Evolutionary conservation across 2,888 invertebrate species (phyloP), one percentile per base, ranked within the genome.

Genomic region (Ophioninae sp.): DNA sequence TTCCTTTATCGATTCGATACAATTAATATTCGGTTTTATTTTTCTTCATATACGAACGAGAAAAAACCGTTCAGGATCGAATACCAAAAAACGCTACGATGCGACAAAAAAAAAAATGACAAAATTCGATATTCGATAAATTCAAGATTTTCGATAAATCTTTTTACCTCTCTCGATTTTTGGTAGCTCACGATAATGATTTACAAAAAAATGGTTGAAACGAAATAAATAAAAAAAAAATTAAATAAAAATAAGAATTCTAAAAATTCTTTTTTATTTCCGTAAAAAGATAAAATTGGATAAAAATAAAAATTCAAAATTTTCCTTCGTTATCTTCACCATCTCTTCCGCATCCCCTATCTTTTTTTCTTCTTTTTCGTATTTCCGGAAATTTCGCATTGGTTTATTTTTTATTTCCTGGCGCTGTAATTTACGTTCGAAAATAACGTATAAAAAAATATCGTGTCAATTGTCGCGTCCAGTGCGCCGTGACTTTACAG

Each of bases 371-470:
- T 75, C 10, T 13, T 70, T 23, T 61, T 57, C 85, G 70, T 81
- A 83, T 81, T 64, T 83, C 23, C 57, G 61, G 30, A 78, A 79
- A 79, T 82, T 76, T 82, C 73, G 56, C 75, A 85, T 88, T 87
- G 86, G 73, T 70, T 90, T 87, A 88, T 91, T 88, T 89, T 88
- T 86, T 20, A 20, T 41, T 20, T 30, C 37, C 91, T 89, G 91
- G 90, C 89, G 90, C 90, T 91, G 89, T 89, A 91, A 91, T 92
- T 90, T 91, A 92, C 91, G 92, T 92, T 91, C 90, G 89, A 90
- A 91, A 91, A 89, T 90, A 91, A 90, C 91, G 89, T 92, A 93
- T 91, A 93, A 92, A 93, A 92, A 92, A 92, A 92, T 92, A 93
- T 91, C 86, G 88, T 90, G 73, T 88, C 89, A 81, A 88, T 90